Evolutionary conservation across 2,888 invertebrate genomes (phyloP).

Genomic region (Chrysopilus asiliformis): DNA sequence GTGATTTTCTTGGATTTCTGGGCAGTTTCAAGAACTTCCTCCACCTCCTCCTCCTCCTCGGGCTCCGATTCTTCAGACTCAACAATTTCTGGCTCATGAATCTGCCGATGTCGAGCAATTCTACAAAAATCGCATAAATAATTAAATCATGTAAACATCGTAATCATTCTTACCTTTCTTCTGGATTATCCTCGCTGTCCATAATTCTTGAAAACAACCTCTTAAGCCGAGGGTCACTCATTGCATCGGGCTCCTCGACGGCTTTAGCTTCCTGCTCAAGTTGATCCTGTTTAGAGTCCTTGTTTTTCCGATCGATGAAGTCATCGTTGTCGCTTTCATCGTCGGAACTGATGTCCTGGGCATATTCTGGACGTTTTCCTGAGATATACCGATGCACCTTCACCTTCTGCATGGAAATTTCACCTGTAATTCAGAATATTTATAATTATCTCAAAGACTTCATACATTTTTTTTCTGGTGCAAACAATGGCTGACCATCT

Average conservation of each 20-base stretch:
- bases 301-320: constrained; percentile 68
- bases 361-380: constrained; percentile 94
- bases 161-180: constrained; percentile 27
- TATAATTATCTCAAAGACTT: background rate
- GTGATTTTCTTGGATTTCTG: constrained; percentile 31
- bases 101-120: constrained; percentile 44
- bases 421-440: constrained; percentile 46
- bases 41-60: constrained; percentile 35
- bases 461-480: background rate
- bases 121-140: too few species aligned
- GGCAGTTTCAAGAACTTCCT: constrained; percentile 33
- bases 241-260: constrained; percentile 30
- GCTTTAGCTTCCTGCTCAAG: constrained; percentile 30
- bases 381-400: constrained; percentile 98
- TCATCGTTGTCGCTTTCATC: constrained; percentile 84
- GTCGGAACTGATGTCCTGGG: constrained; percentile 71
- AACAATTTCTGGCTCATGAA: constrained; percentile 53
- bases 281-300: constrained; percentile 7
- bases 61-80: constrained; percentile 42
- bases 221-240: constrained; percentile 73
- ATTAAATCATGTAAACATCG: too few species aligned
- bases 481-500: background rate
- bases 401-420: constrained; percentile 97
- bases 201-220: constrained; percentile 44
- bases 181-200: constrained; percentile 35